Evolutionary conservation across 2,113 vertebrate genomes (phyloP).

Genomic region (Thermophis baileyi): DNA sequence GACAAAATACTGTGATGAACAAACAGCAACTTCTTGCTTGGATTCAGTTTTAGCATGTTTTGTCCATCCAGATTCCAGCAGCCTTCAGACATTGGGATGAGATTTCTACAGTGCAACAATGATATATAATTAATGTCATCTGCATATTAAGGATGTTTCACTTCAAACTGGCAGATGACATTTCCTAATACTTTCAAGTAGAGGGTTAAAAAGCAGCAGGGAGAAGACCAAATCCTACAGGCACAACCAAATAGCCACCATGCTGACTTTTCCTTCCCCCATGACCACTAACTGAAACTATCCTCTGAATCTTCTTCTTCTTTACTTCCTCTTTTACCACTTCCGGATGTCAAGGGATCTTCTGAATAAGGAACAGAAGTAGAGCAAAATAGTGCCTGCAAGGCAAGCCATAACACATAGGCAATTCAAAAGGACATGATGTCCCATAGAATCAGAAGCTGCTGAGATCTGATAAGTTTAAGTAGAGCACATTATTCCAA

Average conservation of each 20-base stretch:
- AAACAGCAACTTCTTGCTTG: not conserved
- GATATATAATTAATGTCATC: not conserved
- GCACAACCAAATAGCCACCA: not conserved
- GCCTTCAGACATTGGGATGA: not conserved
- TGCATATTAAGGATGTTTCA: not conserved
- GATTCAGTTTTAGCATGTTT: not conserved
- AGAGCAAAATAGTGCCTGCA: not conserved
- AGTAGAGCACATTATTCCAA: not conserved
- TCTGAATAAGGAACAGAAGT: not conserved
- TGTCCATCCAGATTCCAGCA: not conserved
- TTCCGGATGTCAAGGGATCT: not conserved
- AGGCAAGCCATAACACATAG: not conserved
- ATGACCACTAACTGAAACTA: not conserved
- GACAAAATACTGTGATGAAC: not conserved
- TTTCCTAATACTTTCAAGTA: not conserved
- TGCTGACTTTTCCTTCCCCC: not conserved
- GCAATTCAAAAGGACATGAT: not conserved
- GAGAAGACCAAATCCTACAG: not conserved
- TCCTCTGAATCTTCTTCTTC: not conserved
- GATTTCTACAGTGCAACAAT: not conserved
- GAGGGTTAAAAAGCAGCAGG: not conserved
- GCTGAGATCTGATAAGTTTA: not conserved
- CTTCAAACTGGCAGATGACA: not conserved
- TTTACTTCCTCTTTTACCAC: not conserved
- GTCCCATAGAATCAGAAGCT: not conserved